phyloP scores from a whole-genome alignment of 2,113 vertebrate species.

The Datnioides undecimradiatus region DNA sequence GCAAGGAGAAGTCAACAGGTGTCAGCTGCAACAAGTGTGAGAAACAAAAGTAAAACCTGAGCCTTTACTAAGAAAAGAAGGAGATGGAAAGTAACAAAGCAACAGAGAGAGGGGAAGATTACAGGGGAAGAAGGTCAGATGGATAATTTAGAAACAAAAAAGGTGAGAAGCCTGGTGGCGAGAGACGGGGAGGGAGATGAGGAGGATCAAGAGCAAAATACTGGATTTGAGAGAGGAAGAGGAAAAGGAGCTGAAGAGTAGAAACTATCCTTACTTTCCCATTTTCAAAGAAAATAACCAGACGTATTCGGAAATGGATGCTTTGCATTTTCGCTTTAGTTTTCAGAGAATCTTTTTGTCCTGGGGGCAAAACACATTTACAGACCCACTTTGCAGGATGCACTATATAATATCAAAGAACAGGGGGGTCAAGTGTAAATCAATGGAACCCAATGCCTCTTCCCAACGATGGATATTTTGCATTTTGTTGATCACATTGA shows the following conservation, averaged over 20 bases:
- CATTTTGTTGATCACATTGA: not conserved
- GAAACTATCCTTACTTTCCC: not conserved
- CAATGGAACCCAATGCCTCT: not conserved
- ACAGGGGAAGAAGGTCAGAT: not conserved
- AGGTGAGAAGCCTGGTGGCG: not conserved
- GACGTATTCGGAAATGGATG: not conserved
- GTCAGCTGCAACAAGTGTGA: conserved; percentile 41
- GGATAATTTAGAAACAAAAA: conserved; percentile 17
- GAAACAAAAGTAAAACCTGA: conserved; percentile 20
- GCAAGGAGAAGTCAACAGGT: conserved; percentile 57
- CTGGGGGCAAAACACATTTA: not conserved
- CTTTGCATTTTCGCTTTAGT: not conserved
- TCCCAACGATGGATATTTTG: not conserved
- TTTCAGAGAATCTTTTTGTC: not conserved
- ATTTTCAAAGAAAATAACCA: not conserved
- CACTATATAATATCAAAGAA: conserved; percentile 8
- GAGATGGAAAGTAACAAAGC: not conserved
- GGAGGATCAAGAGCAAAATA: conserved; percentile 1
- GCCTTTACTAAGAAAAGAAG: not conserved
- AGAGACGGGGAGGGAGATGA: not conserved
- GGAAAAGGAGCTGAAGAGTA: not conserved
- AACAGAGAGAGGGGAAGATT: not conserved
- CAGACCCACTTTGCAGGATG: not conserved
- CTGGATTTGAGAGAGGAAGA: not conserved
- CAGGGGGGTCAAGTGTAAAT: conserved; percentile 5